Conservation (phyloP, 2,888 invertebrate genomes). For the Euphydryas editha region DNA sequence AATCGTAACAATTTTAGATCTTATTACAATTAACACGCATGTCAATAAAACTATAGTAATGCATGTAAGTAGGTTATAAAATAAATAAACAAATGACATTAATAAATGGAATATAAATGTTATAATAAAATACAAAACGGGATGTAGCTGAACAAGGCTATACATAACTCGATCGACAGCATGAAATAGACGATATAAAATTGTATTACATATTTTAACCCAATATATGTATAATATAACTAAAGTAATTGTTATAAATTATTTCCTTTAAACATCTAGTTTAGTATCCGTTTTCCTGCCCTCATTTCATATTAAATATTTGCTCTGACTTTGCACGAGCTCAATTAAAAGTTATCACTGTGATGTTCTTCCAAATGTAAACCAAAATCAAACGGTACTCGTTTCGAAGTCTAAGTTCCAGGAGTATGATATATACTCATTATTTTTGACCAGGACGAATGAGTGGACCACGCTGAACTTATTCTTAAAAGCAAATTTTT, state of each 20-base stretch:
- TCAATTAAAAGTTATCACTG: not conserved
- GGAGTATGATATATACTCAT: too few relatives aligned
- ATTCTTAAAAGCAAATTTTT: too few relatives aligned
- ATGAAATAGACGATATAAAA: conserved; percentile 11
- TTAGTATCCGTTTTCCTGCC: conserved; percentile 7
- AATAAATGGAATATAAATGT: conserved; percentile 10
- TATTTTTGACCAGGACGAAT: too few relatives aligned
- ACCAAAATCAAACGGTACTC: too few relatives aligned
- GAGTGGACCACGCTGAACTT: too few relatives aligned
- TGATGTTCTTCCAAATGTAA: not conserved
- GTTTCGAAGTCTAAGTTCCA: too few relatives aligned
- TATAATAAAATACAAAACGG: conserved; percentile 28
- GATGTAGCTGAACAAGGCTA: conserved; percentile 29
- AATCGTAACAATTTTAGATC: not conserved
- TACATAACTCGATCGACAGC: conserved; percentile 24
- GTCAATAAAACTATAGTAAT: conserved; percentile 7
- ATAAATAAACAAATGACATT: conserved; percentile 15
- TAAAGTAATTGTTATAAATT: conserved; percentile 2
- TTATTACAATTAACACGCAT: not conserved
- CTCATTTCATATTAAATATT: not conserved
- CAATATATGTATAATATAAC: not conserved
- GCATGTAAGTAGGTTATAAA: conserved; percentile 21
- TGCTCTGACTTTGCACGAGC: not conserved
- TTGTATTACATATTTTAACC: not conserved
- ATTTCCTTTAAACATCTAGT: conserved; percentile 3